Conservation (phyloP, 2,888 invertebrate genomes). For the Ypsolopha sequella region DNA sequence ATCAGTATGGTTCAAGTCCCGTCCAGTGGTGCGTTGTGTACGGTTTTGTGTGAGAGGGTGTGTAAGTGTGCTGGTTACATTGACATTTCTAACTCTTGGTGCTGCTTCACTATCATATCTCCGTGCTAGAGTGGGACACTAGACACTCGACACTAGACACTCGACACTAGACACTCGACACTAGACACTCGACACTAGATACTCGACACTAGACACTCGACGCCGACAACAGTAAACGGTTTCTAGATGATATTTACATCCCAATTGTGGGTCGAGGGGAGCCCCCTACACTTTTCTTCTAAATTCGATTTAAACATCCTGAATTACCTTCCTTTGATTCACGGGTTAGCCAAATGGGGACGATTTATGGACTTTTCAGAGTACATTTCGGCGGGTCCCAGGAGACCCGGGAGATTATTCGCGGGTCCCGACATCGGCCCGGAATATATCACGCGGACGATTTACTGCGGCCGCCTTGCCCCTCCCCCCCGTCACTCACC, state of each 20-base stretch:
- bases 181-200: not conserved
- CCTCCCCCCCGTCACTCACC: slow-evolving; percentile 5
- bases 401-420: slow-evolving; percentile 12
- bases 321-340: slow-evolving; percentile 65
- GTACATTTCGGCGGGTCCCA: slow-evolving; percentile 20
- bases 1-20: too few species aligned
- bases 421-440: slow-evolving; percentile 11
- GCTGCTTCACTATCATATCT: too few species aligned
- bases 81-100: too few species aligned
- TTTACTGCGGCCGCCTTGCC: slow-evolving; percentile 30
- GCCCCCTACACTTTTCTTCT: slow-evolving; percentile 1
- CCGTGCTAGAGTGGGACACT: too few species aligned
- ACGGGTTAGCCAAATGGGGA: slow-evolving; percentile 62
- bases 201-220: not conserved
- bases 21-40: too few species aligned
- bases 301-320: slow-evolving; percentile 65
- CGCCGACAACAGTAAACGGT: not conserved
- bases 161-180: too few species aligned
- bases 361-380: slow-evolving; percentile 46
- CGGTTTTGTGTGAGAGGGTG: too few species aligned
- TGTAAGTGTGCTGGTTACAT: too few species aligned
- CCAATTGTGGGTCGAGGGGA: not conserved
- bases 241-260: not conserved
- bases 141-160: too few species aligned
- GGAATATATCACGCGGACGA: slow-evolving; percentile 30